A percentile compares a stretch with the other conserved stretches of the same genome.
Conservation (phyloP, 1,140 invertebrate species). For the Trypoxylus dichotomus region DNA sequence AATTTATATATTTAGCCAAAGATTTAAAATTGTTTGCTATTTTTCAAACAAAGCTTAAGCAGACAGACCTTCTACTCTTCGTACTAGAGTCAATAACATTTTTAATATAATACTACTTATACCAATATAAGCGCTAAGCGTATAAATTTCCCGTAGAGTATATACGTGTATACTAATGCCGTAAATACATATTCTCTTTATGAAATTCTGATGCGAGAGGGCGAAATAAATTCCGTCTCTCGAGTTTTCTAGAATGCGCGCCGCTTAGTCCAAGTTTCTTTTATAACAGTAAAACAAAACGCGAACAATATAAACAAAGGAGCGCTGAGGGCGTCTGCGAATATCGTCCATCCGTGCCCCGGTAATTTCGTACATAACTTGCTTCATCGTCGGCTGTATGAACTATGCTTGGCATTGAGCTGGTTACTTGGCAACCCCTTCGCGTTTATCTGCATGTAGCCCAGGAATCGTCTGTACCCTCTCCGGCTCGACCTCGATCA, state of each 20-base stretch:
- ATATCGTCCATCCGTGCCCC: constrained; percentile 14
- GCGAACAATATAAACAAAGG: constrained; percentile 19
- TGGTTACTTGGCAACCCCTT: constrained; percentile 30
- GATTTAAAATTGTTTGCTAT: too few species aligned
- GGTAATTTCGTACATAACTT: constrained; percentile 21
- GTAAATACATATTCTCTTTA: not conserved
- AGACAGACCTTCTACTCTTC: too few species aligned
- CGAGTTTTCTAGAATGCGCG: not conserved
- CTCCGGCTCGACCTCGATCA: not conserved
- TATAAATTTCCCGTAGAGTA: not conserved
- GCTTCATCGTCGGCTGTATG: constrained; percentile 18
- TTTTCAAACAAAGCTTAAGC: too few species aligned
- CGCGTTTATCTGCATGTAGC: constrained; percentile 17
- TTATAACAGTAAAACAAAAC: constrained; percentile 13
- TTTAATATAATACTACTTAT: too few species aligned
- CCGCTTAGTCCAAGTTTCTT: not conserved
- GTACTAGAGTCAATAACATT: too few species aligned
- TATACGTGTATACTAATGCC: not conserved
- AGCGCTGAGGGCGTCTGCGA: constrained; percentile 5
- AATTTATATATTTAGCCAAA: too few species aligned
- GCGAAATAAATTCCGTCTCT: constrained; percentile 16
- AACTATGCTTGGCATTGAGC: constrained; percentile 10
- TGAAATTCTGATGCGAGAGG: not conserved
- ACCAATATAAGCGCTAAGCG: too few species aligned
- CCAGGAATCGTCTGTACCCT: not conserved